Evolutionary conservation across 2,113 vertebrate genomes (phyloP), one percentile per base, ranked within the genome.

Genomic region (Neotragus pygmaeus): DNA sequence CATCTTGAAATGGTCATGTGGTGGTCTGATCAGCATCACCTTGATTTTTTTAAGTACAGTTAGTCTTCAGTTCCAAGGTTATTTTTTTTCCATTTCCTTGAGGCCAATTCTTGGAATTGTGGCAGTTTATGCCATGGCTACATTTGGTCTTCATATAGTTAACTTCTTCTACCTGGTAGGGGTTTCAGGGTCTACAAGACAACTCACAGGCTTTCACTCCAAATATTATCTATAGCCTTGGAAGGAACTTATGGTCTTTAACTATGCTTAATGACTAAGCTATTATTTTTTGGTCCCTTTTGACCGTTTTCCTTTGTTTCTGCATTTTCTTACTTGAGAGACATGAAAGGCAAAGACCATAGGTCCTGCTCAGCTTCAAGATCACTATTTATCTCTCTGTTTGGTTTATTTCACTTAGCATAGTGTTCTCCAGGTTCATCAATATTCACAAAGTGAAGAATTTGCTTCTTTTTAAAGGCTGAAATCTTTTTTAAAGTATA

Each of bases 401-500:
- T 78, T 70, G 43, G 33, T n/a, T 75, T 90, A 90, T 82, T 83
- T 82, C 62, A 73, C 27, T 73, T 83, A 84, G 9, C 13, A 9
- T 66, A 66, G 13, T 60, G 43, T 75, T 49, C 39, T 81, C 51
- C 23, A 36, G 45, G 51, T 57, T 47, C 92, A 94, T 64, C 47
- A 36, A 28, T 28, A 7, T 55, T 62, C 10, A 23, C 39, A n/a
- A 75, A 47, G n/a, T 21, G 51, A 82, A 88, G 8, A 39, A 49
- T 47, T 57, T 81, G 0, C 14, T 88, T 66, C 49, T 57, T 30
- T 88, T 53, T 53, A 7, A 81, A 94, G 85, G 49, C 11, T 81
- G 15, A 91, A 53, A 85, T 87, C 45, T 21, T 73, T 93, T 93
- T 87, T 58, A 53, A 96, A 51, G 15, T 14, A 33, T 85, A 25